Conservation (phyloP, 2,888 invertebrate genomes). For the Drosophila macrospina region DNA sequence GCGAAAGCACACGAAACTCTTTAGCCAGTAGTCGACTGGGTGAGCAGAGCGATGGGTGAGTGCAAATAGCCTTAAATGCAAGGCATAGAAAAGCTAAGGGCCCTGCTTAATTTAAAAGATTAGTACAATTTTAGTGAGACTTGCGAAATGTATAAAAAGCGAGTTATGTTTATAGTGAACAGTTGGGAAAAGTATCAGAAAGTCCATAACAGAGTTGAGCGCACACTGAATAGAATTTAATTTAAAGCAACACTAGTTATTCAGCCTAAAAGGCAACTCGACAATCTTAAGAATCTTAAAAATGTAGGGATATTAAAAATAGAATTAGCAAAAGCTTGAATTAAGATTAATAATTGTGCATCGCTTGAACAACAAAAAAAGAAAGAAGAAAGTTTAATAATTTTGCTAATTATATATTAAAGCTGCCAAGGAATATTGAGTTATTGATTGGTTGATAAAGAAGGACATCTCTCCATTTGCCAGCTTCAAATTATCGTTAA, state of each 20-base stretch:
- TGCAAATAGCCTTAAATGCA: slow-evolving; percentile 11
- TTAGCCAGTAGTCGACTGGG: slow-evolving; percentile 72
- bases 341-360: too few species aligned
- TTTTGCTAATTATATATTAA: too few species aligned
- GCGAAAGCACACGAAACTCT: slow-evolving; percentile 70
- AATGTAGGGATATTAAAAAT: too few species aligned
- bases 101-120: background rate
- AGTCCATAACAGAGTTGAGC: background rate
- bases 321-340: too few species aligned
- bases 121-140: background rate
- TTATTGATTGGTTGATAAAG: too few species aligned
- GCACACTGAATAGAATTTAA: background rate
- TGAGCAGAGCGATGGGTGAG: slow-evolving; percentile 72
- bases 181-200: background rate
- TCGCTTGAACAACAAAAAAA: too few species aligned
- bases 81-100: background rate
- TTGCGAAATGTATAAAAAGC: background rate
- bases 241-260: background rate
- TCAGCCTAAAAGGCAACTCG: background rate
- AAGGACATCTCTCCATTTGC: too few species aligned
- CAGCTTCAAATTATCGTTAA: too few species aligned
- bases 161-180: too few species aligned
- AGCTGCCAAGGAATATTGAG: too few species aligned
- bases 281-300: too few species aligned
- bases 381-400: too few species aligned